Conservation (phyloP, 2,888 invertebrate genomes). For the Chloroclysta siterata region DNA sequence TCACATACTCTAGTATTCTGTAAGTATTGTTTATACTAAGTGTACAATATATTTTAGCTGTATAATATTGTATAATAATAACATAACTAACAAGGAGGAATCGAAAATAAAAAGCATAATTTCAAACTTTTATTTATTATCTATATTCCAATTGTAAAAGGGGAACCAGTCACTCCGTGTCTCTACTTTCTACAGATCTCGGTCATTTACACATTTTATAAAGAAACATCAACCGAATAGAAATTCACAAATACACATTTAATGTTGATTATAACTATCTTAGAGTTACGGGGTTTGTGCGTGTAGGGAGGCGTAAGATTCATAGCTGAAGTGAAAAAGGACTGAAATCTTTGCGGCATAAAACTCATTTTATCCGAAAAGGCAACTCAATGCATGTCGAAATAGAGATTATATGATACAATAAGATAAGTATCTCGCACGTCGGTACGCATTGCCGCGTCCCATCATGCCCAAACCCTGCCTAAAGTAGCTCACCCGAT, state of each 20-base stretch:
- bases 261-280: conserved; percentile 81
- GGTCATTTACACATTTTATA: conserved; percentile 80
- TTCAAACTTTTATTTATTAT: conserved; percentile 81
- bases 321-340: conserved; percentile 43
- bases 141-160: conserved; percentile 84
- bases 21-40: conserved; percentile 35
- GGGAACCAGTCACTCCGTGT: conserved; percentile 81
- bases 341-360: conserved; percentile 40
- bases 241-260: conserved; percentile 85
- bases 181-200: conserved; percentile 80
- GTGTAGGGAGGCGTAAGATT: conserved; percentile 54
- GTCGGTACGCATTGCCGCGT: conserved; percentile 51
- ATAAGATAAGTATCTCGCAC: conserved; percentile 47
- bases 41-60: conserved; percentile 54
- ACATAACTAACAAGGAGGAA: conserved; percentile 46
- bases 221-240: conserved; percentile 82
- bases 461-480: conserved; percentile 60
- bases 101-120: conserved; percentile 65
- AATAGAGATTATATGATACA: conserved; percentile 32
- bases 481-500: conserved; percentile 63
- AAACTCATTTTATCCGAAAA: conserved; percentile 37
- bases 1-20: not conserved
- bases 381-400: conserved; percentile 32
- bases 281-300: conserved; percentile 64
- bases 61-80: conserved; percentile 65